A percentile compares a stretch with the other conserved stretches of the same genome.
Conservation (phyloP, 2,797 vertebrate species). For the Orientallactaga sibirica region DNA sequence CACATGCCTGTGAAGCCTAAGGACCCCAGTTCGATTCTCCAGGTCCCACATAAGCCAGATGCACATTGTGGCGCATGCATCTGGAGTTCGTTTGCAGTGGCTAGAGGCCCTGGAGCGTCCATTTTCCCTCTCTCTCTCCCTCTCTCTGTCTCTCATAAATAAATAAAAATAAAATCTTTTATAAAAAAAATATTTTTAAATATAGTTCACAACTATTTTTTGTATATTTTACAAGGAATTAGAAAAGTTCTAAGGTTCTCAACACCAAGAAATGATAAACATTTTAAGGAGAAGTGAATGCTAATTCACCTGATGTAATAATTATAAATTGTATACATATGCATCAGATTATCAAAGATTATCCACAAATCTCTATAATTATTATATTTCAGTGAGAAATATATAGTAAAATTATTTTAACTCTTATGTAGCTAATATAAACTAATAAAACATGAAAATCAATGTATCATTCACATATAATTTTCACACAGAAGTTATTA, state of each 20-base stretch:
- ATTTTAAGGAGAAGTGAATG: not conserved
- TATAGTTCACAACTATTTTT: not conserved
- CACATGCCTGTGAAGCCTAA: too few relatives aligned
- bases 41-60: too few relatives aligned
- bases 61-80: too few relatives aligned
- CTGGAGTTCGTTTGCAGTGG: too few relatives aligned
- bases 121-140: too few relatives aligned
- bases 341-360: not conserved
- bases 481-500: constrained; percentile 15
- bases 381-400: not conserved
- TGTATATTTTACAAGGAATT: not conserved
- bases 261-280: not conserved
- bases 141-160: too few relatives aligned
- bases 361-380: not conserved
- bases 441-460: constrained; percentile 39
- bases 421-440: not conserved
- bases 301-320: not conserved
- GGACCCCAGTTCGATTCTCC: too few relatives aligned
- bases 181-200: not conserved
- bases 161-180: not conserved
- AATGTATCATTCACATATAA: not conserved
- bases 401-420: not conserved
- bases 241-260: not conserved
- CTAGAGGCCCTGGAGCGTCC: too few relatives aligned
- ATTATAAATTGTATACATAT: not conserved